Evolutionary conservation across 2,797 vertebrate species (phyloP).

Genomic region (Gymnocypris eckloni): DNA sequence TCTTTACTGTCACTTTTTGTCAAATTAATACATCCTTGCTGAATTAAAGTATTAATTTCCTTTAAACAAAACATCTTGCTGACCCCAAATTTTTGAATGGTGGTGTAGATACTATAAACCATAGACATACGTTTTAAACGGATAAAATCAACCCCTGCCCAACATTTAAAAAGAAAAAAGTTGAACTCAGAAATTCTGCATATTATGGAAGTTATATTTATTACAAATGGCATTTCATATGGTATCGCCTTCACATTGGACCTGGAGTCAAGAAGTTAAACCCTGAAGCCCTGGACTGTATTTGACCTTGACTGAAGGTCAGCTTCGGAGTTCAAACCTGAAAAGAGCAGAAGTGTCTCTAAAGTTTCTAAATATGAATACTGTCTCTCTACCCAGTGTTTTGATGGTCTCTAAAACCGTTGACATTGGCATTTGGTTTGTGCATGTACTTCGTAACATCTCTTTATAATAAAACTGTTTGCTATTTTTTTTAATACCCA

Average conservation of each 20-base stretch:
- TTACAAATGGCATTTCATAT: neutral
- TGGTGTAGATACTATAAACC: neutral
- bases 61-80: neutral
- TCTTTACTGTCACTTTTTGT: neutral
- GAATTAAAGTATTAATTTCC: neutral
- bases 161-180: neutral
- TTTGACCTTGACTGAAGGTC: neutral
- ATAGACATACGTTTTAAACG: neutral
- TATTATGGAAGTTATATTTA: neutral
- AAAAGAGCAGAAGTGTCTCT: neutral
- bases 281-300: neutral
- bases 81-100: neutral
- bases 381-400: slow-evolving; percentile 85
- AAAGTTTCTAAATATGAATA: slow-evolving; percentile 81
- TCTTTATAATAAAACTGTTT: slow-evolving; percentile 43
- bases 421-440: slow-evolving; percentile 76
- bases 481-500: slow-evolving; percentile 50
- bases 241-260: neutral
- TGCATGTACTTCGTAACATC: slow-evolving; percentile 86
- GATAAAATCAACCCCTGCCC: neutral
- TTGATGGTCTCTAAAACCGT: slow-evolving; percentile 73
- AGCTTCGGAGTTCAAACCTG: neutral
- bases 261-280: neutral
- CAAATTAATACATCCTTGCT: neutral
- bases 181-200: no score